A percentile compares a stretch with the other conserved stretches of the same genome.
Conservation (phyloP, 2,888 invertebrate genomes). For the Noctua pronuba region DNA sequence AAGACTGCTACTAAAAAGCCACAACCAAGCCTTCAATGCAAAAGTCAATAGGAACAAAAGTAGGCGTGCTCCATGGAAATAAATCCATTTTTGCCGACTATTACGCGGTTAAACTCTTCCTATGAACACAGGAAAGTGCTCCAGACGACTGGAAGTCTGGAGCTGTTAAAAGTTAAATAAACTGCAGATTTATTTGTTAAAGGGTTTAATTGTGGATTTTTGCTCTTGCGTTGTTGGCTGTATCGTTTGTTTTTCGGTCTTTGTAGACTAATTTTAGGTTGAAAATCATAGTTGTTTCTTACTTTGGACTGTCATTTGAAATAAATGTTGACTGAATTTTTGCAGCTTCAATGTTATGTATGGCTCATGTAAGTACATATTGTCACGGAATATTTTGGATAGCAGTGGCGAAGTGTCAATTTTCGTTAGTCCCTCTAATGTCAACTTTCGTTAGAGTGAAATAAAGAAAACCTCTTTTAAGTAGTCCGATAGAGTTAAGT, state of each 20-base stretch:
- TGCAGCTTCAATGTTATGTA: no score
- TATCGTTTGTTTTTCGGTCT: background rate
- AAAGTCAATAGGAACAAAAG: slow-evolving; percentile 37
- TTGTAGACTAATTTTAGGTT: background rate
- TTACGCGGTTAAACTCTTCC: slow-evolving; percentile 52
- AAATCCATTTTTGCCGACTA: slow-evolving; percentile 52
- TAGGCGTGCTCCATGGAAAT: slow-evolving; percentile 35
- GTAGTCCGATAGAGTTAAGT: background rate
- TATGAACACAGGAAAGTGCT: slow-evolving; percentile 41
- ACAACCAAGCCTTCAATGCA: slow-evolving; percentile 8
- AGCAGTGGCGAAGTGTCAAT: background rate
- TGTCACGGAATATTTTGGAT: background rate
- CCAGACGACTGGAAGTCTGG: slow-evolving; percentile 59
- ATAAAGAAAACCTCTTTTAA: background rate
- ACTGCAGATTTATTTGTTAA: slow-evolving; percentile 48
- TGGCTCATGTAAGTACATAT: background rate
- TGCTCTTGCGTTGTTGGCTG: slow-evolving; percentile 6
- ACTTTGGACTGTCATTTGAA: no score
- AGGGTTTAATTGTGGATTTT: slow-evolving; percentile 31
- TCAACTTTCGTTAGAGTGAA: background rate
- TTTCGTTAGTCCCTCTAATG: background rate
- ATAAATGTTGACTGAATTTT: no score
- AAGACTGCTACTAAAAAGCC: slow-evolving; percentile 1
- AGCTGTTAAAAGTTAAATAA: slow-evolving; percentile 61
- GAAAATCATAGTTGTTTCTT: background rate